Base-by-base conservation (phyloP, 2,888 invertebrate genomes). In the Archaeoteleia sp. region DNA sequence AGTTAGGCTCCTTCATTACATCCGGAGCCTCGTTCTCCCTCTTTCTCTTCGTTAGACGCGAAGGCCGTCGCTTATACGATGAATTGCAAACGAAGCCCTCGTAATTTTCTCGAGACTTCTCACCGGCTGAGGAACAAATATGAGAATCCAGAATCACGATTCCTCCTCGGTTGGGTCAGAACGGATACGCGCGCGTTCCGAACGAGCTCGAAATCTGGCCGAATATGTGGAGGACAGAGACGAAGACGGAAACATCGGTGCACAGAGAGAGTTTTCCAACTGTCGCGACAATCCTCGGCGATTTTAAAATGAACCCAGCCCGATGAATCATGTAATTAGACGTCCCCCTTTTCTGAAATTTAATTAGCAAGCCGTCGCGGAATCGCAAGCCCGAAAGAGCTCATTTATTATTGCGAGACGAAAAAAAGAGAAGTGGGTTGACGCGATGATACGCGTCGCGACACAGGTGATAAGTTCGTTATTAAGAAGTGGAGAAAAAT, bases 301-400 rank as follows among this genome's bases (percentile, higher is more conserved):
- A 30, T 57, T 57, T 57, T 29, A 37, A 30, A 57, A 49, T 57
- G 62, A 42, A 42, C 40, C 43, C 42, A 62, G 61, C 32, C 58
- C 35, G 58, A 69, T 69, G 66, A 58, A 60, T 70, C 70, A 67
- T 69, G 27, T 68, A 70, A 77, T 76, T 77, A 74, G 73, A 69
- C 58, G 48, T 39, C 63, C 66, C 58, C 63, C 53, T 69, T 68
- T 73, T 58, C 29, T 57, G 42, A 61, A 78, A 78, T 76, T 78
- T 75, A 76, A 78, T 78, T 78, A 77, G 67, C 61, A 68, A 72
- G 39, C 71, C 69, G 71, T 72, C 70, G 71, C 63, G 70, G 67
- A 67, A 53, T 34, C 45, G 34, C 29, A 51, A 54, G 54, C n/a
- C 23, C 27, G 8, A 27, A 7, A 25, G 45, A 57, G 55, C 39